These are phyloP conservation scores for Propithecus perrieri DNA, from an alignment of 2,797 vertebrate genomes.

Conservation along the genomic window DNA sequence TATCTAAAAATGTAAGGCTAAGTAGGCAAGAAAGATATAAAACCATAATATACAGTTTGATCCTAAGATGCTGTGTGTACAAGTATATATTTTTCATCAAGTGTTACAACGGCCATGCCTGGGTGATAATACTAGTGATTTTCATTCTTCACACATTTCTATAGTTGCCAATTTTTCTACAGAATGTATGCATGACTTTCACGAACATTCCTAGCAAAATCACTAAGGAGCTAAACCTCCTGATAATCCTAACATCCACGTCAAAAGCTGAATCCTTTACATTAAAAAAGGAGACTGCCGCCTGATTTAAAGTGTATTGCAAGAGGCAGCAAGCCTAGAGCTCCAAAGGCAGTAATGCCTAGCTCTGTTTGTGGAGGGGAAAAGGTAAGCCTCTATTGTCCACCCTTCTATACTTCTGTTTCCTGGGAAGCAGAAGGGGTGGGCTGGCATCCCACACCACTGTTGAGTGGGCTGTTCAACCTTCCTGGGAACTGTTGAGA, in stretches of 20 bases:
- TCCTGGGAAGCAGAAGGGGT: conserved; percentile 71
- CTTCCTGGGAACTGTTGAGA: conserved; percentile 45
- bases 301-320: neutral
- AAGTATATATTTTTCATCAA: neutral
- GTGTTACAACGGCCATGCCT: neutral
- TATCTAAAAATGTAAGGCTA: neutral
- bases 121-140: neutral
- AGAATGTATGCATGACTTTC: neutral
- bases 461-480: conserved; percentile 31
- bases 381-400: conserved; percentile 64
- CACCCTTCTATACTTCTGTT: conserved; percentile 70
- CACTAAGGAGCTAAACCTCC: neutral
- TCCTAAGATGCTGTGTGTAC: neutral
- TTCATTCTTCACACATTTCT: neutral
- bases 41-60: neutral
- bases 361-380: conserved; percentile 2
- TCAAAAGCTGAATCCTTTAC: conserved; percentile 33
- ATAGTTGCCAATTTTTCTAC: neutral
- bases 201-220: neutral
- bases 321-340: conserved; percentile 26
- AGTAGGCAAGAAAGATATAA: neutral
- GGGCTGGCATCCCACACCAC: conserved; percentile 71
- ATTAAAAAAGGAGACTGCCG: neutral
- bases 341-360: conserved; percentile 55
- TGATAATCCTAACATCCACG: neutral